phyloP scores from a whole-genome alignment of 1,140 invertebrate genomes.

The Apis dorsata region DNA sequence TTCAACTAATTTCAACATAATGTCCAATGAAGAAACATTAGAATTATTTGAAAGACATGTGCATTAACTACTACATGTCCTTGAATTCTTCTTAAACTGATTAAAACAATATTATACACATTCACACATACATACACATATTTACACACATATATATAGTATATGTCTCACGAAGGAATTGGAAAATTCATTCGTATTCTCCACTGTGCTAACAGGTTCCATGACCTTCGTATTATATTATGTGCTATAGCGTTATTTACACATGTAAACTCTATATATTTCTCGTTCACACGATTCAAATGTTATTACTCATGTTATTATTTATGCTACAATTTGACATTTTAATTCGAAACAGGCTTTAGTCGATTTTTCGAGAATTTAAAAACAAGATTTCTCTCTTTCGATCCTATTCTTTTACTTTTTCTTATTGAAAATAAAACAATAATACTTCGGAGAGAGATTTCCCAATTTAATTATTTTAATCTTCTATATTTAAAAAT shows the following conservation, averaged over 20 bases:
- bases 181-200: slow-evolving; percentile 19
- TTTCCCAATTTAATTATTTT: too few species aligned
- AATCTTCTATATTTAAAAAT: background rate
- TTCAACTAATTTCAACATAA: background rate
- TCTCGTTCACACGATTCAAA: background rate
- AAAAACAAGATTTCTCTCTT: background rate
- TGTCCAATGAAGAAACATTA: background rate
- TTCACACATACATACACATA: background rate
- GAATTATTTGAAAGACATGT: background rate
- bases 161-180: background rate
- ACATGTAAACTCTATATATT: background rate
- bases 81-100: slow-evolving; percentile 19
- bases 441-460: background rate
- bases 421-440: background rate
- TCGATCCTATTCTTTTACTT: too few species aligned
- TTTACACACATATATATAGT: too few species aligned
- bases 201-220: slow-evolving; percentile 10
- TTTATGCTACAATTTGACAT: background rate
- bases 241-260: background rate
- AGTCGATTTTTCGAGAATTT: background rate
- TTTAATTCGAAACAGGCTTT: background rate
- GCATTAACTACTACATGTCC: background rate
- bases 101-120: background rate
- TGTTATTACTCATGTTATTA: background rate
- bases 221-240: slow-evolving; percentile 19